Conservation (phyloP, 1,140 invertebrate genomes). For the Gonioctena quinquepunctata region DNA sequence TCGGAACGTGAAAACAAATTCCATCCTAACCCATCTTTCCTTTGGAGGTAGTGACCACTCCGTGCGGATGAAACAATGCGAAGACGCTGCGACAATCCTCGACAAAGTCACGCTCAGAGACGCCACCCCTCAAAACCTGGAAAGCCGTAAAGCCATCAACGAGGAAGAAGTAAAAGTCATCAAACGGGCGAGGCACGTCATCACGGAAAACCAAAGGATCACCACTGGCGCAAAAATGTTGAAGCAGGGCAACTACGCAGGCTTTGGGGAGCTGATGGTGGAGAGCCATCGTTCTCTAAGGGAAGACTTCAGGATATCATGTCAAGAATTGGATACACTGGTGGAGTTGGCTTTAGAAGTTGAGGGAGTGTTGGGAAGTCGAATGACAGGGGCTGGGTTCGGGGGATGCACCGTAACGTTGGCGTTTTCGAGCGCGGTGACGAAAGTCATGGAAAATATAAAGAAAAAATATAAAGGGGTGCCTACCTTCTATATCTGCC, state of each 20-base stretch:
- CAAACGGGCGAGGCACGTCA: slow-evolving; percentile 80
- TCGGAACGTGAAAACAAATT: no score
- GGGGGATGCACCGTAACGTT: slow-evolving; percentile 91
- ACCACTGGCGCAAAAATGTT: slow-evolving; percentile 71
- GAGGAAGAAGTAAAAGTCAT: slow-evolving; percentile 65
- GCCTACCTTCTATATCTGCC: slow-evolving; percentile 73
- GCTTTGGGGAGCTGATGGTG: slow-evolving; percentile 82
- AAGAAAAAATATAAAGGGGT: slow-evolving; percentile 65
- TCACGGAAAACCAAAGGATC: slow-evolving; percentile 82
- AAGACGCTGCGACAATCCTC: slow-evolving; percentile 74
- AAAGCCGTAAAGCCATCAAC: slow-evolving; percentile 56
- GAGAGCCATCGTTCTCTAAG: slow-evolving; percentile 85
- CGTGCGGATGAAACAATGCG: slow-evolving; percentile 75
- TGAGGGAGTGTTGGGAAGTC: slow-evolving; percentile 81
- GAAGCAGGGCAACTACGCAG: slow-evolving; percentile 66
- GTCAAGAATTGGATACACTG: slow-evolving; percentile 80
- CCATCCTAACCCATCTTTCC: no score
- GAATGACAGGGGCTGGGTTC: slow-evolving; percentile 94
- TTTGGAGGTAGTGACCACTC: slow-evolving; percentile 75
- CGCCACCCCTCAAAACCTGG: slow-evolving; percentile 60
- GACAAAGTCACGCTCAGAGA: slow-evolving; percentile 73
- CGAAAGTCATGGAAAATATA: slow-evolving; percentile 69
- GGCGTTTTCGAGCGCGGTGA: slow-evolving; percentile 65
- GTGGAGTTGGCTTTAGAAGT: slow-evolving; percentile 72
- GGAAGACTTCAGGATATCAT: slow-evolving; percentile 89